phyloP scores from a whole-genome alignment of 1,140 invertebrate genomes.

The Aphaenogaster ashmeadi region DNA sequence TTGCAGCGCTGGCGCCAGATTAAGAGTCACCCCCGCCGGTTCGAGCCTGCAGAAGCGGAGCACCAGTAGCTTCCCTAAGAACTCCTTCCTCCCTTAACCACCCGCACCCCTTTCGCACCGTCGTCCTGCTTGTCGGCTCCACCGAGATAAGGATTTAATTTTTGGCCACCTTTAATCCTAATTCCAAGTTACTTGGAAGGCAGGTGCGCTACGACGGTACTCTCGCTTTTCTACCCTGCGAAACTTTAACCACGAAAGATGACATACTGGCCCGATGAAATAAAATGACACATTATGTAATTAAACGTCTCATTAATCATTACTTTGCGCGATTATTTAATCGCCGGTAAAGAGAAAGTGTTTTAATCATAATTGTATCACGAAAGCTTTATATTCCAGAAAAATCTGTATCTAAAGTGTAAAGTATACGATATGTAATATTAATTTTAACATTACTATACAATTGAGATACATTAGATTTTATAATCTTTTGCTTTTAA shows the following conservation, averaged over 20 bases:
- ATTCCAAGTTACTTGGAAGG: constrained; percentile 79
- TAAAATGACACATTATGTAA: constrained; percentile 25
- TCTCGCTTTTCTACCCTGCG: not conserved
- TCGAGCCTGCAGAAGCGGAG: constrained; percentile 63
- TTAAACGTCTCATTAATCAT: constrained; percentile 29
- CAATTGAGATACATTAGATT: not conserved
- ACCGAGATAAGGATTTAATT: constrained; percentile 85
- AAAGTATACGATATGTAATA: not conserved
- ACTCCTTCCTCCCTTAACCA: constrained; percentile 70
- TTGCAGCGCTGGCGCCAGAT: constrained; percentile 86
- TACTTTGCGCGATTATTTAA: constrained; percentile 29
- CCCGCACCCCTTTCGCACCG: constrained; percentile 75
- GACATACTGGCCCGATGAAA: constrained; percentile 53
- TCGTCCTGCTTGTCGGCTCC: constrained; percentile 71
- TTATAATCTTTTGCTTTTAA: not conserved
- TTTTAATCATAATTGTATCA: not conserved
- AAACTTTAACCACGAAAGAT: constrained; percentile 52
- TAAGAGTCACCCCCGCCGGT: constrained; percentile 80
- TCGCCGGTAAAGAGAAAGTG: not conserved
- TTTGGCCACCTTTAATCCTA: constrained; percentile 86
- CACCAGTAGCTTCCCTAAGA: constrained; percentile 65
- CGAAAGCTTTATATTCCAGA: not conserved
- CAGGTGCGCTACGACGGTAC: constrained; percentile 46
- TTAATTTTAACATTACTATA: not conserved
- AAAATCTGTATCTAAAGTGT: not conserved